Base-by-base conservation (phyloP, 53 echinoderm and acorn worm species). In the Antedon mediterranea region DNA sequence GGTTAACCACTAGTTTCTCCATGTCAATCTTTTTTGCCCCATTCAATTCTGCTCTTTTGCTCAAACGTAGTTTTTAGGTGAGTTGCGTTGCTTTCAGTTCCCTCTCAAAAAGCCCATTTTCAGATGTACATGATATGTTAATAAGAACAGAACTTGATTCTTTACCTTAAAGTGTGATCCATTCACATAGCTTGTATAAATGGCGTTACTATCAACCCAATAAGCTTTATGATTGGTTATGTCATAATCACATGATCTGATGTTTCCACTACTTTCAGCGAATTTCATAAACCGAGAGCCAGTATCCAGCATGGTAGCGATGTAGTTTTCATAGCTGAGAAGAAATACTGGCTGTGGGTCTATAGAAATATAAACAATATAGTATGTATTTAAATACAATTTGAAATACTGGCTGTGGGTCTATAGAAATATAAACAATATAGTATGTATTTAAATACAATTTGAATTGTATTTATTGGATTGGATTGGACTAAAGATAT, bases 191-290 rank as follows among this genome's bases (percentile, higher is more conserved):
- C 33, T 34, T 33, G 32, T 76, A 34, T 33, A 76, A 44, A 91
- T 88, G 14, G 72, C 32, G 0, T 88, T 83, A 26, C 88, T 81
- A 73, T 98, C 92, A 34, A 98, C 88, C 90, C 92, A 98, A 82
- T 86, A 98, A 27, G 90, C 31, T 8, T 71, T 31, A 14, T 83
- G 77, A 31, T 84, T 83, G 44, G 78, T 43, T 32, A 86, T 75
- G 71, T 98, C 85, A 32, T 92, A 82, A 79, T 92, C 98, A 72
- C 92, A 82, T 28, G 92, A 87, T 7, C 71, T 73, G 23, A 91
- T 84, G 20, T 79, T 84, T 29, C 91, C 92, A 28, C 83, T 11
- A 82, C 83, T 29, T 84, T 81, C 71, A 75, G 71, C 57, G n/a
- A 84, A 78, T 8, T 81, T 76, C 11, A 78, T 72, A 18, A 81